Conservation (phyloP, 2,797 vertebrate genomes). For the Tamandua tetradactyla region DNA sequence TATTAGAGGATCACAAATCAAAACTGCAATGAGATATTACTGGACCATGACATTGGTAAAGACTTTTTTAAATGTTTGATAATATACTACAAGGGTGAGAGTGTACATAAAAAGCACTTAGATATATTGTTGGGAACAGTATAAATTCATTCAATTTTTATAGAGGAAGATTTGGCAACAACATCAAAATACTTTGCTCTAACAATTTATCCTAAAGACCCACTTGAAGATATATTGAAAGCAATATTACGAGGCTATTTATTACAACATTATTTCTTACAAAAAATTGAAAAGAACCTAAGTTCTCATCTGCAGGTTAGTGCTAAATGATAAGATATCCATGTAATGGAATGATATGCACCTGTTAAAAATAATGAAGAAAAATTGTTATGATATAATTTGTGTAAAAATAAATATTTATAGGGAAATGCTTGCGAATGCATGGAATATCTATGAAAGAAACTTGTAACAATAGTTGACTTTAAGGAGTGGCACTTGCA, state of each 20-base stretch:
- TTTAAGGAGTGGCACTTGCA: not conserved
- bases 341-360: not conserved
- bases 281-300: not conserved
- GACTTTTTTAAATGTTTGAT: not conserved
- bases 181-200: not conserved
- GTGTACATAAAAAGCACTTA: not conserved
- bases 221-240: not conserved
- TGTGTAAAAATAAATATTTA: not conserved
- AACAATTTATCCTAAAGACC: not conserved
- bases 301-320: not conserved
- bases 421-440: conserved; percentile 14
- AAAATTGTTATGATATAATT: not conserved
- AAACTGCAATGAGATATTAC: not conserved
- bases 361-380: not conserved
- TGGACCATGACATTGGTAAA: not conserved
- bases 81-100: not conserved
- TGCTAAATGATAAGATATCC: conserved; percentile 13
- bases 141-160: not conserved
- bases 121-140: not conserved
- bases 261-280: not conserved
- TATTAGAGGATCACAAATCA: not conserved
- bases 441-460: not conserved
- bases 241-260: not conserved
- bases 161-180: not conserved
- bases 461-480: conserved; percentile 19